A percentile compares a stretch with the other conserved stretches of the same genome.
These are phyloP conservation scores for Orchesella cincta DNA, from an alignment of 1,140 invertebrate genomes.

Conservation along the genomic window DNA sequence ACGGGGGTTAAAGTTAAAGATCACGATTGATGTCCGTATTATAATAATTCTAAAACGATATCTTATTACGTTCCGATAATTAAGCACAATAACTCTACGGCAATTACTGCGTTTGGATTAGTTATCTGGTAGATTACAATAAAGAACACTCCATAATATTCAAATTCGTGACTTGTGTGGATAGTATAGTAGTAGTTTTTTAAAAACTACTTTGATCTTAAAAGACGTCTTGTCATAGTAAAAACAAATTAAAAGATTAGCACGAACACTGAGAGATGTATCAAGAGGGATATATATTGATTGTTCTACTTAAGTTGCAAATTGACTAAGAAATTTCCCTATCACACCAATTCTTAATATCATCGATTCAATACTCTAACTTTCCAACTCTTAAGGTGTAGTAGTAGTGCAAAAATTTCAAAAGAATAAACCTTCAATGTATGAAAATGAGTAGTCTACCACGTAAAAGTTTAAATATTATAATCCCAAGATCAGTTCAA, in stretches of 20 bases:
- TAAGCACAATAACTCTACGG: constrained; percentile 10
- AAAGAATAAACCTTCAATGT: neutral
- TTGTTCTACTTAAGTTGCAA: constrained; percentile 15
- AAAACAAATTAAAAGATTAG: constrained; percentile 19
- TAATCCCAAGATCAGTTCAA: constrained; percentile 1
- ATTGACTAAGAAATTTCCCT: neutral
- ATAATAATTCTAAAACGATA: constrained; percentile 26
- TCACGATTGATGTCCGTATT: neutral
- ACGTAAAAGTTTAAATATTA: neutral
- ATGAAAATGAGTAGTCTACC: constrained; percentile 3
- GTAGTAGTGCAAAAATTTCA: constrained; percentile 3
- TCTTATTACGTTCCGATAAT: constrained; percentile 14
- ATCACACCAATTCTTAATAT: constrained; percentile 15
- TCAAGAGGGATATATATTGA: neutral
- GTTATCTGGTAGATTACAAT: constrained; percentile 7
- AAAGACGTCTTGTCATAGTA: neutral
- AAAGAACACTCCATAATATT: constrained; percentile 13
- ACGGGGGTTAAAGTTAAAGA: constrained; percentile 27
- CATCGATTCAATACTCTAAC: neutral
- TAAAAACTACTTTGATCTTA: constrained; percentile 5
- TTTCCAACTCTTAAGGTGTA: neutral
- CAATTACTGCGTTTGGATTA: constrained; percentile 8
- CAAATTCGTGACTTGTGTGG: neutral
- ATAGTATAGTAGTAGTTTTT: neutral
- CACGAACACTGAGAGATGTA: constrained; percentile 11